Base-by-base conservation (phyloP, 2,888 invertebrate genomes). In the Drosophila formosana region DNA sequence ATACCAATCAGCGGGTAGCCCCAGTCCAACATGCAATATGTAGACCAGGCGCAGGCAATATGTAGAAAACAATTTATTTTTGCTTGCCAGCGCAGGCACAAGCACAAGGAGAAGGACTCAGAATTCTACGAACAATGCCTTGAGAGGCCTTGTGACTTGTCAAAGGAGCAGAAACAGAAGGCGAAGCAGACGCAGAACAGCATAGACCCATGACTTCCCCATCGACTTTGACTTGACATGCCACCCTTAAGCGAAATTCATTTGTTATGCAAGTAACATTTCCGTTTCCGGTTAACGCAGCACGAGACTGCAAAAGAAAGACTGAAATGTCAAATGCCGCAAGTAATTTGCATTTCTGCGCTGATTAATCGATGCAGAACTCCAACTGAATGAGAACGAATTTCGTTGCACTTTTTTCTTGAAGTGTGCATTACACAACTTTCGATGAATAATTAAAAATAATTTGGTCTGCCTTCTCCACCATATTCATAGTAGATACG, bases 201-300 rank as follows among this genome's bases (percentile, higher is more conserved):
- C 41, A 7, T 25, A 51, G 34, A 46, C 13, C 30, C 47, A 41
- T 39, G 61, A 56, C 58, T 43, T 58, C 46, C 32, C 49, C 69
- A 43, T 47, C 34, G 53, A 64, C 41, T 61, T 41, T 49, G 45
- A 49, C 32, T 53, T 69, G 67, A 62, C 79, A 61, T 61, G 67
- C 75, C 71, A 52, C 72, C 68, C 66, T 61, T 64, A 67, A 74
- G 87, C 75, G 77, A 82, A 87, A 82, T 82, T 90, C 86, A 90
- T 90, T 90, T 90, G 88, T 90, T 90, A 90, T 90, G 84, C 90
- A 90, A 84, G 83, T 83, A 81, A 88, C 90, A 89, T 90, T 90
- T 90, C 90, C 90, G 90, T 78, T 90, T 90, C 90, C 90, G 89
- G 86, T 90, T 84, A 85, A 79, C 77, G 85, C 85, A 82, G 82